Evolutionary conservation across 2,888 invertebrate genomes (phyloP), one percentile per base, ranked within the genome.

Genomic region (Oscheius onirici): DNA sequence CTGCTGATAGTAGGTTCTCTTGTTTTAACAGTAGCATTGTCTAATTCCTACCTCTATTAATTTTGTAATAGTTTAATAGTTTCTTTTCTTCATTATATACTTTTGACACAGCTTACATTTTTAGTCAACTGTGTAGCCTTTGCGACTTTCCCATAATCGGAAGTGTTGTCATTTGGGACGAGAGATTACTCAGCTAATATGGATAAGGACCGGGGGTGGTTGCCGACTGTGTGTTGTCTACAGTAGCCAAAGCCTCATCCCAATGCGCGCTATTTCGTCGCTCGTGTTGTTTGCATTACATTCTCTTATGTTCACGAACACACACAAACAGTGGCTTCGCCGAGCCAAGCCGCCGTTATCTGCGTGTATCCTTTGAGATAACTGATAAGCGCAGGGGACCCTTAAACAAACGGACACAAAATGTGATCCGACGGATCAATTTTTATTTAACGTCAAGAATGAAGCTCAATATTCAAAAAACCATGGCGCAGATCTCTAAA

Each of bases 221-320:
- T 63, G 63, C 49, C 63, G 63, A 49, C 24, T 63, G 63, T 63
- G 63, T 66, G 66, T 22, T 24, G 17, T 66, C 65, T 66, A 52
- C 52, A 66, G 54, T 52, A 52, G 20, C 54, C 52, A 43, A 8
- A 46, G 66, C 51, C 66, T 66, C 66, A 22, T 28, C 54, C n/a
- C 52, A 10, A 41, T 17, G 22, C 51, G 41, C 54, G 40, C 66
- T 63, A 63, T 63, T 63, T 63, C 63, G 44, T 63, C 63, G 63
- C 49, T 63, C 63, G 63, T 66, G 52, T 49, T 69, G 49, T 70
- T 70, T 61, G 55, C 34, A 70, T 70, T 70, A 61, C 54, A 70
- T 63, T 43, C 68, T 44, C 55, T 22, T 52, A 65, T 71, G 65
- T 71, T 71, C 71, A 71, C 71, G 71, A 65, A 71, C 55, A 71